Conservation (phyloP, 2,797 vertebrate genomes). For the Falco columbarius region DNA sequence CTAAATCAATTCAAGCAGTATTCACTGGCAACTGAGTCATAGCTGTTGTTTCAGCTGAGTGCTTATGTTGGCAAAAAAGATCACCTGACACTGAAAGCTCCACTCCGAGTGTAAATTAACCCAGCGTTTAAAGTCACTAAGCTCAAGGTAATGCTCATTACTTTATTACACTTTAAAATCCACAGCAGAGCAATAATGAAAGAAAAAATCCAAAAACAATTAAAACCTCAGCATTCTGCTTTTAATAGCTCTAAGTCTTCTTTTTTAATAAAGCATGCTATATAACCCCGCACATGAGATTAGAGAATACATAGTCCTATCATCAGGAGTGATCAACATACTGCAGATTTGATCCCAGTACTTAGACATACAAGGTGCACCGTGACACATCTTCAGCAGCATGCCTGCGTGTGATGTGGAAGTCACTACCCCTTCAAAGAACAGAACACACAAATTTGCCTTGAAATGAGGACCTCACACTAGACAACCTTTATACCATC, state of each 20-base stretch:
- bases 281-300: neutral
- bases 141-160: conserved; percentile 3
- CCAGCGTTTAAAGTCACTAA: conserved; percentile 25
- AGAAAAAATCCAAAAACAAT: neutral
- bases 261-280: neutral
- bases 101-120: conserved; percentile 6
- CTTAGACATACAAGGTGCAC: neutral
- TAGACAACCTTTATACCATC: neutral
- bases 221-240: neutral
- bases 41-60: conserved; percentile 74
- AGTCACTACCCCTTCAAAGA: neutral
- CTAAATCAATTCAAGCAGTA: conserved; percentile 79
- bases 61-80: conserved; percentile 71
- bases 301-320: neutral
- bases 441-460: neutral
- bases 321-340: neutral
- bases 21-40: conserved; percentile 77
- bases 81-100: conserved; percentile 53
- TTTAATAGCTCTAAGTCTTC: neutral
- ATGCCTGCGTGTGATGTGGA: neutral
- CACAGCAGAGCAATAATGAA: neutral
- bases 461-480: neutral
- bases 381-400: neutral
- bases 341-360: neutral
- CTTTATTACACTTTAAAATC: neutral